Percentiles rank a stretch among this genome's conserved stretches.
Evolutionary conservation across 1,140 invertebrate genomes (phyloP).

Genomic region (Trachymyrmex cornetzi): DNA sequence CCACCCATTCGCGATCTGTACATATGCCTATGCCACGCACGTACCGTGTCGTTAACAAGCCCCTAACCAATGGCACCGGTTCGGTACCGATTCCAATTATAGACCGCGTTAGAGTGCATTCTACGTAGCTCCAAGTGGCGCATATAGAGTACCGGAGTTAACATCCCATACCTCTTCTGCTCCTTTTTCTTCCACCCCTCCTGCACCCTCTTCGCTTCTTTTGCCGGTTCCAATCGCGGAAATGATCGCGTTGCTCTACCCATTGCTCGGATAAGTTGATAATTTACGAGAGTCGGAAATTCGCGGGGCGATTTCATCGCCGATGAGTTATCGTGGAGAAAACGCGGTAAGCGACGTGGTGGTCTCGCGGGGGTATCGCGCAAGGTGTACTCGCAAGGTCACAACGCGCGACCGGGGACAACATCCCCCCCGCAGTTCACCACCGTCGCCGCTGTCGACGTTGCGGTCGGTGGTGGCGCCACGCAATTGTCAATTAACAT

Average conservation of each 20-base stretch:
- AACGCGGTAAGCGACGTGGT: not conserved
- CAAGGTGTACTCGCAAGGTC: constrained; percentile 67
- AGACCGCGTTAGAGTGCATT: constrained; percentile 66
- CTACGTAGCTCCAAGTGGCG: constrained; percentile 42
- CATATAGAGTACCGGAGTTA: constrained; percentile 25
- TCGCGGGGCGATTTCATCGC: not conserved
- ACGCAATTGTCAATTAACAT: constrained; percentile 86
- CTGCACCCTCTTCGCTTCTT: constrained; percentile 7
- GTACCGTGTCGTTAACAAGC: constrained; percentile 75
- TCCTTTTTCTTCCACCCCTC: constrained; percentile 3
- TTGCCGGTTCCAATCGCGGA: constrained; percentile 33
- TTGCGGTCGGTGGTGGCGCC: constrained; percentile 79
- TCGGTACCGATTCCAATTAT: constrained; percentile 76
- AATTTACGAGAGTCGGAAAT: not conserved
- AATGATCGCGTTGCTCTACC: constrained; percentile 39
- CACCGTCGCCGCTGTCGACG: constrained; percentile 56
- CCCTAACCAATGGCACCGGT: constrained; percentile 75
- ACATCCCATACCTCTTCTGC: constrained; percentile 18
- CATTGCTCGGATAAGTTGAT: not conserved
- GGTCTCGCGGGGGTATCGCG: constrained; percentile 37
- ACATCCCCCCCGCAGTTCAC: not conserved
- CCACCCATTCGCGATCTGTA: constrained; percentile 40
- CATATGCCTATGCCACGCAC: constrained; percentile 72
- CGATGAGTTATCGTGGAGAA: not conserved
- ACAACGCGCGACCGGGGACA: constrained; percentile 26